Conservation (phyloP, 2,888 invertebrate species). For the Hymenopus coronatus region DNA sequence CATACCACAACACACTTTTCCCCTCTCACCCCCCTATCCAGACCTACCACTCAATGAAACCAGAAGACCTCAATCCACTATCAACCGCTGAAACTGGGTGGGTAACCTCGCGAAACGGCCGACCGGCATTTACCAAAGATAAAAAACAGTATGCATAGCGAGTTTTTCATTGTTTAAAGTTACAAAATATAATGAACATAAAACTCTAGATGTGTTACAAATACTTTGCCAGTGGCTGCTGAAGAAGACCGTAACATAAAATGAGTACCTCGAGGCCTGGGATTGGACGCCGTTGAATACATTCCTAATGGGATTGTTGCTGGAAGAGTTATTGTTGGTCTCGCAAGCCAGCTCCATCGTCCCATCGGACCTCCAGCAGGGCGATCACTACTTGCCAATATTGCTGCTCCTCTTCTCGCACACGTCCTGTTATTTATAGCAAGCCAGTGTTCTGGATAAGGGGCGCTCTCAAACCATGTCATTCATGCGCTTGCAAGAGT, state of each 20-base stretch:
- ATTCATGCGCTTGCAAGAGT: not conserved
- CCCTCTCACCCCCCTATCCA: too few relatives aligned
- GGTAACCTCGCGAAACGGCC: too few relatives aligned
- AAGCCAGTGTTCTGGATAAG: not conserved
- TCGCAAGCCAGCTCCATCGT: not conserved
- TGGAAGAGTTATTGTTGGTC: slow-evolving; percentile 34
- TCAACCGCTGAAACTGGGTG: too few relatives aligned
- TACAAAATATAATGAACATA: too few relatives aligned
- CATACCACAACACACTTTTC: too few relatives aligned
- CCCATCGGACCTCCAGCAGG: not conserved
- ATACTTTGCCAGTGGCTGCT: too few relatives aligned
- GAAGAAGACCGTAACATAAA: not conserved
- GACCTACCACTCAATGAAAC: too few relatives aligned
- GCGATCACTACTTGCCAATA: not conserved
- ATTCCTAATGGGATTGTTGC: slow-evolving; percentile 41
- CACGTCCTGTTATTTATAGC: not conserved
- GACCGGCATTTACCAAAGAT: too few relatives aligned
- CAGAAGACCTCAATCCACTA: too few relatives aligned
- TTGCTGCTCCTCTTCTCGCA: not conserved
- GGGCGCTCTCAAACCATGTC: not conserved
- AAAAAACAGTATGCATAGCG: too few relatives aligned
- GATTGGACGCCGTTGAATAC: slow-evolving; percentile 46
- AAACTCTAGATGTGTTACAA: too few relatives aligned
- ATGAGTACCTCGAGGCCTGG: slow-evolving; percentile 45
- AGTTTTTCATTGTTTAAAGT: too few relatives aligned